Base-by-base conservation (phyloP, 2,797 vertebrate genomes). In the Pygocentrus nattereri region DNA sequence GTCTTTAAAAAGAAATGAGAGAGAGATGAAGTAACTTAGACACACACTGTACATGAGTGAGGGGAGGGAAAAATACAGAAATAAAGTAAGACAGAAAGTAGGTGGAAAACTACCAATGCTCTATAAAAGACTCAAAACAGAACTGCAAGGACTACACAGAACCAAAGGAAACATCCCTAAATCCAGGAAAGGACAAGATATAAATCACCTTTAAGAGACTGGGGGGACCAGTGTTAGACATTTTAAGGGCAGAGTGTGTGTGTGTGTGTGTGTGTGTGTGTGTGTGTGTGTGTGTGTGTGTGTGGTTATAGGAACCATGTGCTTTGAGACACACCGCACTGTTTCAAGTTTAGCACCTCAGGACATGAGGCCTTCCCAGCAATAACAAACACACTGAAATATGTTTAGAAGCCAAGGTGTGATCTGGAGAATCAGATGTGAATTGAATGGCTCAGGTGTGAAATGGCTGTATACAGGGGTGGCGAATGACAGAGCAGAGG, bases 1-100 rank as follows among this genome's bases (percentile, higher is more conserved):
- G 88, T 99, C 97, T 99, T 90, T 12, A 85, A 76, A 88, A 62
- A 67, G 23, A 85, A 80, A 72, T 47, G 34, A 78, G 75, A 88
- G 79, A 87, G 38, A 4, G 73, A 83, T 19, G 30, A 68, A 82
- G 52, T 31, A 74, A 77, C 49, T 54, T 18, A 30, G 31, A 52
- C 73, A 61, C 25, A 50, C 10, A 54, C 49, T n/a, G 47, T 12
- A 38, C 19, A 25, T 31, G 75, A 77, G 18, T 30, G 27, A 64
- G 31, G 15, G 0, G 58, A 19, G 38, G 44, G 25, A 23, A 41
- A 27, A 30, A 41, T n/a, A 58, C 16, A 70, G 41, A 47, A 62
- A 56, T 18, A 16, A n/a, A 54, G 38, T 30, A 34, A 73, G 31
- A 47, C 19, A 62, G 47, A 52, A 44, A 50, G 25, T 23, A 62